Percentiles rank a stretch among this genome's conserved stretches.
phyloP scores from a whole-genome alignment of 1,140 invertebrate genomes.

The Drosophila micromelanica region DNA sequence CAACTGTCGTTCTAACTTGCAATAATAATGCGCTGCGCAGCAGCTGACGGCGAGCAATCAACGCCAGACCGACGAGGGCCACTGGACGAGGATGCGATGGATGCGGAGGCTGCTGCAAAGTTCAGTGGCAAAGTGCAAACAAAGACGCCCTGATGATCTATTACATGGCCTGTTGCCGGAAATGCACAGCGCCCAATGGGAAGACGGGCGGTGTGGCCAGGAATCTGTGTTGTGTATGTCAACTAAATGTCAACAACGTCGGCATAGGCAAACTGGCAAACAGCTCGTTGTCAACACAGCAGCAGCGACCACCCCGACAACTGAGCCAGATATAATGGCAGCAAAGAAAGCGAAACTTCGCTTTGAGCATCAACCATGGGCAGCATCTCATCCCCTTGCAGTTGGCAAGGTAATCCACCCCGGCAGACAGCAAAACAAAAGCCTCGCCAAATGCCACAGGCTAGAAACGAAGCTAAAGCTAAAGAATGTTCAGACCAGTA shows the following conservation, averaged over 20 bases:
- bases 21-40: slow-evolving; percentile 65
- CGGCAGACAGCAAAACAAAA: slow-evolving; percentile 31
- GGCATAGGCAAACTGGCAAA: slow-evolving; percentile 50
- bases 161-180: slow-evolving; percentile 63
- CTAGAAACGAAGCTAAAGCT: slow-evolving; percentile 17
- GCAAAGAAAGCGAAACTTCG: slow-evolving; percentile 47
- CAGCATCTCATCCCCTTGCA: not conserved
- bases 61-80: slow-evolving; percentile 11
- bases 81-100: not conserved
- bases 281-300: slow-evolving; percentile 23
- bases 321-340: slow-evolving; percentile 23
- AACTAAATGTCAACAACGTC: slow-evolving; percentile 77
- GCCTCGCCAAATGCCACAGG: slow-evolving; percentile 1
- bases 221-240: slow-evolving; percentile 58
- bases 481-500: slow-evolving; percentile 22
- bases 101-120: slow-evolving; percentile 29
- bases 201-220: not conserved
- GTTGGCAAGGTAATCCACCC: slow-evolving; percentile 12
- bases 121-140: slow-evolving; percentile 65
- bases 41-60: slow-evolving; percentile 71
- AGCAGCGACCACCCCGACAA: slow-evolving; percentile 12
- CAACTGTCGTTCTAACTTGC: slow-evolving; percentile 50
- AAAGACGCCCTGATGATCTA: slow-evolving; percentile 75
- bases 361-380: slow-evolving; percentile 7
- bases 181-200: slow-evolving; percentile 31